These are phyloP conservation scores for Solea senegalensis DNA, from an alignment of 2,113 vertebrate species.

Conservation along the genomic window DNA sequence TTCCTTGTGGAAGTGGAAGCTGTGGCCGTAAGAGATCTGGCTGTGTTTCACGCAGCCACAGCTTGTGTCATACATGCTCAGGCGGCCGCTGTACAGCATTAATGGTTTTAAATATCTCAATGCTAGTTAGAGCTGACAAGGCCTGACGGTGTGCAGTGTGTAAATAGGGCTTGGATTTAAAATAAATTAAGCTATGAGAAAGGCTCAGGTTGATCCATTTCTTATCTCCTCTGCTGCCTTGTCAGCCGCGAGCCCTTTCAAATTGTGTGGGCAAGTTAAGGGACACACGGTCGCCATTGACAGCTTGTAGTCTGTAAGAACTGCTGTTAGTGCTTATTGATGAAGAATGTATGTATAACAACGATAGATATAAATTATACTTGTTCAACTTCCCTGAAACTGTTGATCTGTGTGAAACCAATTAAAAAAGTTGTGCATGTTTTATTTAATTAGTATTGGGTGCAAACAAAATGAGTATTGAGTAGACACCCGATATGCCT, in stretches of 20 bases:
- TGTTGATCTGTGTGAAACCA: constrained; percentile 66
- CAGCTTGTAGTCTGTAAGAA: constrained; percentile 33
- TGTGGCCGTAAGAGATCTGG: constrained; percentile 49
- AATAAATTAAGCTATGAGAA: constrained; percentile 81
- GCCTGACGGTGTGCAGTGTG: constrained; percentile 66
- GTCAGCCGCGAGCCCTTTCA: constrained; percentile 72
- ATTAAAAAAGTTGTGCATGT: constrained; percentile 70
- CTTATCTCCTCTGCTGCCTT: constrained; percentile 78
- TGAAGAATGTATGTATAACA: constrained; percentile 34
- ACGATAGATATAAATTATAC: constrained; percentile 16
- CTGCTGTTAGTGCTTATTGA: constrained; percentile 31
- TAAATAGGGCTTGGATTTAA: constrained; percentile 79
- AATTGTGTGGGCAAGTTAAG: constrained; percentile 55
- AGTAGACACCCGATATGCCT: constrained; percentile 64
- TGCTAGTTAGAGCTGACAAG: constrained; percentile 71
- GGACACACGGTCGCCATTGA: constrained; percentile 47
- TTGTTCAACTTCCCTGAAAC: constrained; percentile 36
- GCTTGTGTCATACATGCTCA: constrained; percentile 59
- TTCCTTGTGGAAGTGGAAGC: constrained; percentile 38
- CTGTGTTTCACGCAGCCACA: constrained; percentile 58
- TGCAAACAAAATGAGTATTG: constrained; percentile 77
- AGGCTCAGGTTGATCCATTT: constrained; percentile 81
- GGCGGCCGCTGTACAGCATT: constrained; percentile 61
- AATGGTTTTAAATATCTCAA: constrained; percentile 73
- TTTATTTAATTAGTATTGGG: constrained; percentile 80